Conservation (phyloP, 2,113 vertebrate species). For the Motacilla tschutschensis region DNA sequence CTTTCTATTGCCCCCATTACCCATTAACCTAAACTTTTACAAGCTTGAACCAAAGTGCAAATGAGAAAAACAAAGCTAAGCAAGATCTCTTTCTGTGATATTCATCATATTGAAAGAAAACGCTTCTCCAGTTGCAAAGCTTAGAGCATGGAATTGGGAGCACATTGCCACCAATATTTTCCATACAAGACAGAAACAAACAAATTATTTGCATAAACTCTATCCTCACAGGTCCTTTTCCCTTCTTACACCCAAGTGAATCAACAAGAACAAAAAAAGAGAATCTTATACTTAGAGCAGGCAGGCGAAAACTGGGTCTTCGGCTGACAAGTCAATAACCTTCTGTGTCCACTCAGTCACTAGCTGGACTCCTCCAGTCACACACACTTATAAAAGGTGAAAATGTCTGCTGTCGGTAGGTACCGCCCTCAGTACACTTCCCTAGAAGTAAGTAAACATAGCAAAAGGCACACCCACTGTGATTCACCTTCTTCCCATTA, state of each 20-base stretch:
- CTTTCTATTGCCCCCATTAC: background rate
- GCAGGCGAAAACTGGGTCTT: background rate
- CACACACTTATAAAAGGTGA: background rate
- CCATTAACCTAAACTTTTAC: background rate
- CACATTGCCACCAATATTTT: background rate
- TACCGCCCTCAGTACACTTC: background rate
- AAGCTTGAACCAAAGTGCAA: background rate
- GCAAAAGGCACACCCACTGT: background rate
- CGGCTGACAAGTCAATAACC: background rate
- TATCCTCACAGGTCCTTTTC: background rate
- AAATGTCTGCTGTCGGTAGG: background rate
- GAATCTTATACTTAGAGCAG: slow-evolving; percentile 2
- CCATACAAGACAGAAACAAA: background rate
- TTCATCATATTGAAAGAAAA: background rate
- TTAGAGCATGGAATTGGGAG: background rate
- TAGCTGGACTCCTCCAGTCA: background rate
- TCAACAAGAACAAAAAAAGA: background rate
- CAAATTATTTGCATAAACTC: background rate
- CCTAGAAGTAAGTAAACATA: background rate
- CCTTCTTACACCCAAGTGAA: background rate
- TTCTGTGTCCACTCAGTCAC: accelerated
- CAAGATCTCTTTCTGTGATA: background rate
- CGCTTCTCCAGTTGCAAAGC: accelerated
- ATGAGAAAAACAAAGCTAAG: background rate
- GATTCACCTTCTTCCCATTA: background rate